Percentiles rank a stretch among this genome's conserved stretches.
Conservation (phyloP, 2,797 vertebrate species). For the Molossus molossus region DNA sequence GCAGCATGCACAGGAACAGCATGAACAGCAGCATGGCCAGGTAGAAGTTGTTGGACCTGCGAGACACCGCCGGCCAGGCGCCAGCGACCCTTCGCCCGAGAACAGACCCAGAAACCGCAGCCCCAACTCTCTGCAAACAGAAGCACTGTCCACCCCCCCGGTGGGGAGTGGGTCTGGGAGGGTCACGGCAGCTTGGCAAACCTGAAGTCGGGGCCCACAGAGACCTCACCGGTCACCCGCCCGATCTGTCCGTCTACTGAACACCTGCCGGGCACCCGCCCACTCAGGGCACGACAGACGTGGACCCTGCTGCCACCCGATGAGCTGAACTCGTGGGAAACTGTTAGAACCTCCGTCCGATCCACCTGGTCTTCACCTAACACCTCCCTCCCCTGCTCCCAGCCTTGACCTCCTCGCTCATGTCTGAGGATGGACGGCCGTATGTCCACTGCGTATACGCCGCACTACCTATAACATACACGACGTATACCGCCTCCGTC, state of each 20-base stretch:
- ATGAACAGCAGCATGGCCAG: conserved; percentile 98
- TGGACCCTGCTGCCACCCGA: accelerated
- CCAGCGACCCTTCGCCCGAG: accelerated
- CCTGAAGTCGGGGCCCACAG: not conserved
- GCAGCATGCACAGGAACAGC: conserved; percentile 98
- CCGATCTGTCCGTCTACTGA: not conserved
- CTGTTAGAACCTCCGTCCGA: not conserved
- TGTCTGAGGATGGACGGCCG: not conserved
- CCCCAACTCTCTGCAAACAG: not conserved
- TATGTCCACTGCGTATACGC: not conserved
- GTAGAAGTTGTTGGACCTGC: conserved; percentile 99
- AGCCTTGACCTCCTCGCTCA: not conserved
- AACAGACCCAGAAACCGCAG: accelerated
- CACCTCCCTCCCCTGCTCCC: not conserved
- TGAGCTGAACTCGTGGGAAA: not conserved
- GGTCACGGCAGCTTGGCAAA: not conserved
- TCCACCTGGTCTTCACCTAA: not conserved
- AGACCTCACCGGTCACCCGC: accelerated
- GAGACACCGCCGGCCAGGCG: not conserved
- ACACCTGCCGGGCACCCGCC: not conserved
- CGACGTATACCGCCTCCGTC: not conserved
- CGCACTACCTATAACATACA: accelerated
- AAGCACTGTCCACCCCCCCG: not conserved
- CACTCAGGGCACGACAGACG: not conserved
- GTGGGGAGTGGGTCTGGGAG: not conserved